phyloP scores from a whole-genome alignment of 2,113 vertebrate species.

The Pelusios castaneus region DNA sequence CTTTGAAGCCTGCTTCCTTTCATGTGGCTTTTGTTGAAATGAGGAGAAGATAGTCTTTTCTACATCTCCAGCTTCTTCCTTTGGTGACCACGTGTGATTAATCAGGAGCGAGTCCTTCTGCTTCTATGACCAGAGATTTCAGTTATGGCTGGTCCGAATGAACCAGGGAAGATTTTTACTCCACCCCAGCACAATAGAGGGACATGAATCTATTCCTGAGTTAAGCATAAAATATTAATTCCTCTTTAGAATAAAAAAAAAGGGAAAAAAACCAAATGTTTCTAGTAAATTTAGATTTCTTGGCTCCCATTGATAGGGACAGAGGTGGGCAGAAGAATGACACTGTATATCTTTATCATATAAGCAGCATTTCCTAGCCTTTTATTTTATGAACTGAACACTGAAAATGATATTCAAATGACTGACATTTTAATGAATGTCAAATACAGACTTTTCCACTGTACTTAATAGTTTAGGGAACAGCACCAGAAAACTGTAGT shows the following conservation, averaged over 20 bases:
- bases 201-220: neutral
- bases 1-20: neutral
- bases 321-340: neutral
- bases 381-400: slow-evolving; percentile 29
- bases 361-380: neutral
- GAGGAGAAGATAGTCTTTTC: neutral
- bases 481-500: neutral
- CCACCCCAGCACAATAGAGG: fast-evolving
- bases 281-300: neutral
- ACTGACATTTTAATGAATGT: slow-evolving; percentile 37
- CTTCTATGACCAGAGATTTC: neutral
- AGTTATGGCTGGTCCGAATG: neutral
- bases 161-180: neutral
- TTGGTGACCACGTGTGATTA: neutral
- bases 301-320: neutral
- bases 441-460: slow-evolving; percentile 8
- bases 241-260: neutral
- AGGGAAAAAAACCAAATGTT: neutral
- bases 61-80: neutral
- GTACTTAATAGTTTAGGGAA: slow-evolving; percentile 1
- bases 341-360: neutral
- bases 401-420: slow-evolving; percentile 10
- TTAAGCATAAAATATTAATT: neutral
- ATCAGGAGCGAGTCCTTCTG: neutral
- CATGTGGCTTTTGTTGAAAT: neutral